phyloP scores from a whole-genome alignment of 2,113 vertebrate genomes.

The Urocitellus parryii region DNA sequence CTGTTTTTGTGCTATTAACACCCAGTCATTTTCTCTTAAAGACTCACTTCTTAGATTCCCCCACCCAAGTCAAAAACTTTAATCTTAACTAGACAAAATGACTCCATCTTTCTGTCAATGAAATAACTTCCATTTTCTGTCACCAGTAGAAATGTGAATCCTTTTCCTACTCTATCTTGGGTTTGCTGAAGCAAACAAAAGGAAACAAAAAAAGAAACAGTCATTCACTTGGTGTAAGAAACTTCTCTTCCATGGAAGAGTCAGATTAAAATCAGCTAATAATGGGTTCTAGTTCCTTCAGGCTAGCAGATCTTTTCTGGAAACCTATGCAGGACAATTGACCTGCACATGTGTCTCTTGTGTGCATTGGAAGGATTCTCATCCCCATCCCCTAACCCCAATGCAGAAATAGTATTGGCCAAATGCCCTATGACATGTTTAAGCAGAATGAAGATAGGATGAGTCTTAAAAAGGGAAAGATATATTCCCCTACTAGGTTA shows the following conservation, averaged over 20 bases:
- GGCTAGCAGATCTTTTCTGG: fast-evolving
- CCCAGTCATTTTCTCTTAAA: background rate
- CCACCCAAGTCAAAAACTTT: background rate
- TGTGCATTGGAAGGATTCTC: background rate
- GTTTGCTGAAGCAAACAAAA: background rate
- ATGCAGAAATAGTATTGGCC: background rate
- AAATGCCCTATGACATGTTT: background rate
- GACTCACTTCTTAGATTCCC: background rate
- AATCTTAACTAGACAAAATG: background rate
- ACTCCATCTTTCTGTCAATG: background rate
- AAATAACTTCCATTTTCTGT: background rate
- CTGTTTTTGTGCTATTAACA: background rate
- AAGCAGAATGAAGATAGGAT: background rate
- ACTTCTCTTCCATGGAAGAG: background rate
- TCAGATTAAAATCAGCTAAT: background rate
- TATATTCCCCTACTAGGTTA: background rate
- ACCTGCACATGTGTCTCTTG: background rate
- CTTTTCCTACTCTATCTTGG: background rate
- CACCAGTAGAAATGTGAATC: background rate
- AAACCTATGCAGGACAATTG: fast-evolving
- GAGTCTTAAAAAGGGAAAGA: background rate
- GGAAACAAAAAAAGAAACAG: too few relatives aligned
- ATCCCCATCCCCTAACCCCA: background rate
- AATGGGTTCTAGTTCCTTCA: too few relatives aligned
- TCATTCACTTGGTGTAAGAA: background rate